Evolutionary conservation across 2,888 invertebrate genomes (phyloP), one percentile per base, ranked within the genome.

Genomic region (Lycaena phlaeas): DNA sequence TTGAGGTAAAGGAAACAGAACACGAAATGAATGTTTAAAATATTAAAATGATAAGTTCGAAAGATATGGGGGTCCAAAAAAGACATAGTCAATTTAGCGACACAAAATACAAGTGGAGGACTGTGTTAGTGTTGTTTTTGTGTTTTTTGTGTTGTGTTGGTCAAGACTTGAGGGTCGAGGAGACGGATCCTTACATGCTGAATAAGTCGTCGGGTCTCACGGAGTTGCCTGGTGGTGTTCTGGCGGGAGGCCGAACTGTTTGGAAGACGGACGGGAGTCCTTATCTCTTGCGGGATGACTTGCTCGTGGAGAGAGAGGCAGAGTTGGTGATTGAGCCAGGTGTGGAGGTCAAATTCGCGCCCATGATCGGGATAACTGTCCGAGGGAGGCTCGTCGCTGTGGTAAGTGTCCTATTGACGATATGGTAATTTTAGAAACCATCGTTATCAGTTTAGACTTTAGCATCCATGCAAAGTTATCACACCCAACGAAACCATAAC

Each of bases 311-410:
- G 56, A 86, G 88, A 50, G 90, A 90, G 47, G 95, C 92, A 0
- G 92, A 92, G 59, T 81, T 98, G 57, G 87, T 92, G 40, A 89
- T 98, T 43, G 95, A 96, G 66, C 90, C 97, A 9, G 98, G 98
- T 15, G 96, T 96, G 0, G 92, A 91, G 59, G 82, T 99, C 40
- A 88, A 92, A 54, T 96, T 98, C 72, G 92, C 93, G 3, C 94
- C 97, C 2, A 95, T 96, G 82, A 90, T 94, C 56, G 98, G 98
- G 48, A 91, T 99, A 63, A 96, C 95, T 17, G 93, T 98, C 31
- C 89, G 93, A 60, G 98, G 98, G 54, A 89, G 92, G 51, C 85
- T 98, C 18, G 88, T 90, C 44, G 97, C 97, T 41, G 89, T 93
- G 89, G 98, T 98, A 87, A 91, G 90, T 61, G 27, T 28, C 3